Percentiles rank a stretch among this genome's conserved stretches.
phyloP scores from a whole-genome alignment of 2,888 invertebrate genomes.

The Ichneumoninae sp. region DNA sequence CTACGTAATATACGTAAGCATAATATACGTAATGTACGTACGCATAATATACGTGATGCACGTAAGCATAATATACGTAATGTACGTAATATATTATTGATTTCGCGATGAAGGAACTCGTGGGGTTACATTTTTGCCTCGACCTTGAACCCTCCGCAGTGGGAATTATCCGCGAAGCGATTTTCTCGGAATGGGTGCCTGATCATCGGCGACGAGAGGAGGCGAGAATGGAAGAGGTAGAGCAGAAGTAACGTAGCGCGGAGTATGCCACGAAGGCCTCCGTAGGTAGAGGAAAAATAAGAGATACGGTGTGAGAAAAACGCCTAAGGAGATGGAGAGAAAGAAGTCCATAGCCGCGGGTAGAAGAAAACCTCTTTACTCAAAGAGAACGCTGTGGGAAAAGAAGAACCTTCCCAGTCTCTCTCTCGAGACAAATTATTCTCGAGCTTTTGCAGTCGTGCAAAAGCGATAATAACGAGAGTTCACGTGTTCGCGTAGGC shows the following conservation, averaged over 20 bases:
- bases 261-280: neutral
- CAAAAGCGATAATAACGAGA: neutral
- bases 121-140: conserved; percentile 34
- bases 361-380: neutral
- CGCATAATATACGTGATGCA: too few species aligned
- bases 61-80: too few species aligned
- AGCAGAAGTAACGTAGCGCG: neutral
- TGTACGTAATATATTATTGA: conserved; percentile 17
- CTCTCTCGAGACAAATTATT: neutral
- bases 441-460: conserved; percentile 11
- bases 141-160: conserved; percentile 29
- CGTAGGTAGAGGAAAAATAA: conserved; percentile 11
- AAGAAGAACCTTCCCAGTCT: neutral
- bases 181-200: conserved; percentile 49
- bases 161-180: conserved; percentile 50
- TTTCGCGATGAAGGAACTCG: neutral
- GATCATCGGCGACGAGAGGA: conserved; percentile 45
- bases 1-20: neutral
- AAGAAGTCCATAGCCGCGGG: neutral
- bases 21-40: too few species aligned
- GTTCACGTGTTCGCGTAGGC: neutral
- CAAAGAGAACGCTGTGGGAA: neutral
- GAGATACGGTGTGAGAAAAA: neutral
- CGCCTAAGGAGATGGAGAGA: conserved; percentile 1
- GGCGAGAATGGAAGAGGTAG: conserved; percentile 9